These are phyloP conservation scores for Vesta saturnalis DNA, from an alignment of 2,888 invertebrate species.

Conservation along the genomic window DNA sequence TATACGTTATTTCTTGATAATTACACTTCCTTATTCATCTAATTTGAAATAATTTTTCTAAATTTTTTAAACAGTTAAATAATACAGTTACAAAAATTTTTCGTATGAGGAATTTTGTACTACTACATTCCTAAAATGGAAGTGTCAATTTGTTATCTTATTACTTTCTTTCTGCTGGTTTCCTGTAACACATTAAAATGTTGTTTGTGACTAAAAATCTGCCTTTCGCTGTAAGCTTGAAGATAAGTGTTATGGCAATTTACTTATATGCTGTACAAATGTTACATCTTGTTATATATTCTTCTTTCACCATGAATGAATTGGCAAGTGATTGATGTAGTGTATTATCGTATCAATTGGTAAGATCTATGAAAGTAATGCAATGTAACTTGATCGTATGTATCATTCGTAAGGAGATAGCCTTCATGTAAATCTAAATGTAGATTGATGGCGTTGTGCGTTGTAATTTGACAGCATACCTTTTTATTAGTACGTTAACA, in stretches of 20 bases:
- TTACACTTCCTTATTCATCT: conserved; percentile 4
- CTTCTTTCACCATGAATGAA: background rate
- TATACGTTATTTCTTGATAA: too few species aligned
- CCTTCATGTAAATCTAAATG: too few species aligned
- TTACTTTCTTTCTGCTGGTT: background rate
- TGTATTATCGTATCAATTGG: background rate
- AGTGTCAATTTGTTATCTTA: background rate
- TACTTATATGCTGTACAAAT: background rate
- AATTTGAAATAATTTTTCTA: background rate
- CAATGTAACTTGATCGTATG: too few species aligned
- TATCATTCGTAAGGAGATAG: too few species aligned
- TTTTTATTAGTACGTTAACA: too few species aligned
- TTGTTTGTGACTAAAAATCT: background rate
- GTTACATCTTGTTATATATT: background rate
- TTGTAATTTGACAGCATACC: too few species aligned
- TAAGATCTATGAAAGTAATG: background rate
- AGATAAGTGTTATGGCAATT: background rate
- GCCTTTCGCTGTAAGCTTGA: background rate
- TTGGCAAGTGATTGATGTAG: background rate
- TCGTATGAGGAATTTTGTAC: too few species aligned
- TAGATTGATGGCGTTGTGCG: too few species aligned
- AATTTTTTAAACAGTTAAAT: conserved; percentile 4
- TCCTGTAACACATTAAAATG: background rate
- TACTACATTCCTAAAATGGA: too few species aligned
- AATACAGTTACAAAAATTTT: background rate